Evolutionary conservation across 2,888 invertebrate genomes (phyloP).

Genomic region (Drosophila crucigera): DNA sequence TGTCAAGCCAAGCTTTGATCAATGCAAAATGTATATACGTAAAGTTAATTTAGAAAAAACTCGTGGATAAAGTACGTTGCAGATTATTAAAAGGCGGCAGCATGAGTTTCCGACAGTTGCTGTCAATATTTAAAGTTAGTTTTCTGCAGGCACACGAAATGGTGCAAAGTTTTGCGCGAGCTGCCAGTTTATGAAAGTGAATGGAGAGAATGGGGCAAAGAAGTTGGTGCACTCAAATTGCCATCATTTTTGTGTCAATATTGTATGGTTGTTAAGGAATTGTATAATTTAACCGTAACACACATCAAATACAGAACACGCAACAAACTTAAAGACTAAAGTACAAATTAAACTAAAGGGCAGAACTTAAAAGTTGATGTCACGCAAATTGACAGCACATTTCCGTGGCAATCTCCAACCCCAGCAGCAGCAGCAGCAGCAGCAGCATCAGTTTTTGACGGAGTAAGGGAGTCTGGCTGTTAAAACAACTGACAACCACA

Average conservation of each 20-base stretch:
- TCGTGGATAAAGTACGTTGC: conserved; percentile 1
- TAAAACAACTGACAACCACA: conserved; percentile 81
- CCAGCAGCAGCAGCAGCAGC: neutral
- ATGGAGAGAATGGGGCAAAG: neutral
- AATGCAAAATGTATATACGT: conserved; percentile 30
- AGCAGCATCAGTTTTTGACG: neutral
- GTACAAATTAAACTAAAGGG: conserved; percentile 60
- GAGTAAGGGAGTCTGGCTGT: conserved; percentile 63
- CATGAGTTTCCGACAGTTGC: conserved; percentile 58
- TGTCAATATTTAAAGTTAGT: conserved; percentile 59
- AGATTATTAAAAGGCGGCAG: conserved; percentile 31
- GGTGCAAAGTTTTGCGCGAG: conserved; percentile 7
- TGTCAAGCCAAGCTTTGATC: conserved; percentile 33
- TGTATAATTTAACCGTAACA: conserved; percentile 35
- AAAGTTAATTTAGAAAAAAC: conserved; percentile 30
- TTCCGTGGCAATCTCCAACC: conserved; percentile 66
- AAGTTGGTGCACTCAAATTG: conserved; percentile 6
- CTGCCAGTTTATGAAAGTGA: neutral
- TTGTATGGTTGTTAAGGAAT: conserved; percentile 24
- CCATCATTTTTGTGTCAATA: conserved; percentile 26
- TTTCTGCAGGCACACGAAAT: conserved; percentile 22
- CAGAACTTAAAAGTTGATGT: conserved; percentile 58
- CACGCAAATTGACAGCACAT: conserved; percentile 78
- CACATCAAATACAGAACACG: conserved; percentile 36
- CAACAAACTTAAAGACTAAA: conserved; percentile 36